A percentile compares a stretch with the other conserved stretches of the same genome.
These are phyloP conservation scores for Acromyrmex heyeri DNA, from an alignment of 1,140 invertebrate species.

Conservation along the genomic window DNA sequence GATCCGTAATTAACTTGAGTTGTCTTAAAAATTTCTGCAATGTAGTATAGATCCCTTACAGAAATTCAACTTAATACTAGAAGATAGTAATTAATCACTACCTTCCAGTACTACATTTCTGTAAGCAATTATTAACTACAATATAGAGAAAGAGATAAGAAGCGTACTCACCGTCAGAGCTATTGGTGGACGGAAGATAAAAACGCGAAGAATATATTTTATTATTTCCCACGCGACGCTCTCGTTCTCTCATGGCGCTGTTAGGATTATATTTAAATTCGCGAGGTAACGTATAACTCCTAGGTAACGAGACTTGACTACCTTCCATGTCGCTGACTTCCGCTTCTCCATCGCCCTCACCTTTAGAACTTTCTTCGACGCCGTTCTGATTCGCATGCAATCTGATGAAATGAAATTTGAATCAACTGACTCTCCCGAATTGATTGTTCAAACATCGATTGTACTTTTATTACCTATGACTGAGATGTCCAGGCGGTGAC, in stretches of 20 bases:
- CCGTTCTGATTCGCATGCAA: conserved; percentile 81
- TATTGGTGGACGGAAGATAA: conserved; percentile 93
- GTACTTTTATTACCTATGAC: conserved; percentile 76
- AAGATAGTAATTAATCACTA: too few relatives aligned
- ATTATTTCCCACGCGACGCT: conserved; percentile 85
- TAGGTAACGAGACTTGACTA: conserved; percentile 91
- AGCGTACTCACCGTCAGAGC: conserved; percentile 91
- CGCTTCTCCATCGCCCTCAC: conserved; percentile 80
- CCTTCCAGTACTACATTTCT: too few relatives aligned
- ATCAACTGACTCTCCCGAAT: conserved; percentile 1
- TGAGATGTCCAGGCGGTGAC: conserved; percentile 79
- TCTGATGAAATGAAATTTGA: conserved; percentile 65
- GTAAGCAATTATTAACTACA: background rate
- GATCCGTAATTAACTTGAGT: background rate
- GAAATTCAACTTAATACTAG: too few relatives aligned
- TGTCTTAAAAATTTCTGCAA: background rate
- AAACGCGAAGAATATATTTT: conserved; percentile 88
- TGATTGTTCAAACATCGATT: too few relatives aligned
- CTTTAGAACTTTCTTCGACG: conserved; percentile 82
- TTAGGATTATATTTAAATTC: conserved; percentile 93
- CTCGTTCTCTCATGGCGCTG: conserved; percentile 86
- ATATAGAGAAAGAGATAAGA: conserved; percentile 2
- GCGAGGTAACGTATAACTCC: conserved; percentile 94
- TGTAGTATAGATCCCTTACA: background rate
- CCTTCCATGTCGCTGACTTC: conserved; percentile 84